phyloP scores from a whole-genome alignment of 2,113 vertebrate genomes.

The Zosterops pallidus region DNA sequence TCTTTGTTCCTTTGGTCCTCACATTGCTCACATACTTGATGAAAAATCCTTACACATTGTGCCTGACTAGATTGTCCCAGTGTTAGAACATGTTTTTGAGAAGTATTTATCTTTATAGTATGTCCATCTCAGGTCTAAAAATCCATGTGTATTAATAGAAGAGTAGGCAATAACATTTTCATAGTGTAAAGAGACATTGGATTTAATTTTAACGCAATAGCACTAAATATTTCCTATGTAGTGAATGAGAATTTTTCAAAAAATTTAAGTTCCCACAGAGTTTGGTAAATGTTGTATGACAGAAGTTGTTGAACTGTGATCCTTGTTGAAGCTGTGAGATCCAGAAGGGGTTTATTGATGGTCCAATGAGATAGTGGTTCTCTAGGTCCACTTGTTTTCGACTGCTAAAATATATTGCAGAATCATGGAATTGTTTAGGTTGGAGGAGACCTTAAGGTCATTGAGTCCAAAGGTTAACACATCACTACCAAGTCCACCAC shows the following conservation, averaged over 20 bases:
- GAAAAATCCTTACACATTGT: background rate
- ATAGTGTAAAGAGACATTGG: background rate
- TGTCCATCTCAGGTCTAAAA: background rate
- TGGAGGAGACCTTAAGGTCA: background rate
- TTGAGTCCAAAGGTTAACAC: background rate
- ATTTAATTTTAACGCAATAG: background rate
- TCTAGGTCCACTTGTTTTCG: background rate
- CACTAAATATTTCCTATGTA: background rate
- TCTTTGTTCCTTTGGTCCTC: background rate
- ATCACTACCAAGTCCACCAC: background rate
- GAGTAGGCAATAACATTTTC: background rate
- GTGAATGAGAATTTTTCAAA: background rate
- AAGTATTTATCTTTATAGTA: background rate
- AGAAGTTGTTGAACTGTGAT: background rate
- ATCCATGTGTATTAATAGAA: background rate
- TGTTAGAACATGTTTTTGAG: background rate
- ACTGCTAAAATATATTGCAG: background rate
- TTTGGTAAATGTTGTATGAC: background rate
- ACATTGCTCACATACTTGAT: background rate
- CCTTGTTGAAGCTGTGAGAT: background rate
- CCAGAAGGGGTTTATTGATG: background rate
- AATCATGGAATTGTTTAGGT: background rate
- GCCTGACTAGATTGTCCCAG: background rate
- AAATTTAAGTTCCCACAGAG: background rate
- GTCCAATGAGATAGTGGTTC: background rate